Conservation (phyloP, 2,113 vertebrate genomes). For the Microcebus griseorufus region DNA sequence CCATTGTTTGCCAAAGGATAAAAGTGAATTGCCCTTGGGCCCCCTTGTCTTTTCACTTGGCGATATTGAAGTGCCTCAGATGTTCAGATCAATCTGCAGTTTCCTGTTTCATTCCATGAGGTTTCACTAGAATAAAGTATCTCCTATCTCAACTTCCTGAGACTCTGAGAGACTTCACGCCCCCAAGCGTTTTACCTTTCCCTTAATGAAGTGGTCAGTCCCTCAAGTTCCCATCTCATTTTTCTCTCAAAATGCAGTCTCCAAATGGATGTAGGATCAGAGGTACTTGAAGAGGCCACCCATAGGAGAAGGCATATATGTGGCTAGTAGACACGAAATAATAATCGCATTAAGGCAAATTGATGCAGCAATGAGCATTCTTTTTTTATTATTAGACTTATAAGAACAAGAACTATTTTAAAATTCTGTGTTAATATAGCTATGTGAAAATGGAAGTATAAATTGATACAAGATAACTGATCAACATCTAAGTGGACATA, state of each 20-base stretch:
- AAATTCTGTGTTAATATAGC: neutral
- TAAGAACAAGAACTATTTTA: neutral
- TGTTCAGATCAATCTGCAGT: neutral
- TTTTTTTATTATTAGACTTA: neutral
- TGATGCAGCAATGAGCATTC: neutral
- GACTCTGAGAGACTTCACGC: neutral
- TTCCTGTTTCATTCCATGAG: neutral
- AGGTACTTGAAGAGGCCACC: neutral
- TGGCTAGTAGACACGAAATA: neutral
- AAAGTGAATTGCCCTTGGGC: neutral
- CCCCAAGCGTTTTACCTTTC: neutral
- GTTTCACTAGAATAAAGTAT: neutral
- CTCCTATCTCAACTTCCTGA: neutral
- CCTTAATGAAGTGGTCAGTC: neutral
- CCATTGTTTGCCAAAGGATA: neutral
- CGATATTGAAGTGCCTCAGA: neutral
- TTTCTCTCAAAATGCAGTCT: neutral
- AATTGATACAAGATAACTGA: neutral
- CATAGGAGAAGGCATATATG: neutral
- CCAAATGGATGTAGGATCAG: neutral
- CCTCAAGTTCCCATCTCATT: neutral
- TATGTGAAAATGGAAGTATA: neutral
- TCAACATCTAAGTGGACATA: too few species aligned
- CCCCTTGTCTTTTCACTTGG: neutral
- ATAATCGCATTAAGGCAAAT: neutral